These are phyloP conservation scores for Bovichtus variegatus DNA, from an alignment of 2,797 vertebrate species.

Conservation along the genomic window DNA sequence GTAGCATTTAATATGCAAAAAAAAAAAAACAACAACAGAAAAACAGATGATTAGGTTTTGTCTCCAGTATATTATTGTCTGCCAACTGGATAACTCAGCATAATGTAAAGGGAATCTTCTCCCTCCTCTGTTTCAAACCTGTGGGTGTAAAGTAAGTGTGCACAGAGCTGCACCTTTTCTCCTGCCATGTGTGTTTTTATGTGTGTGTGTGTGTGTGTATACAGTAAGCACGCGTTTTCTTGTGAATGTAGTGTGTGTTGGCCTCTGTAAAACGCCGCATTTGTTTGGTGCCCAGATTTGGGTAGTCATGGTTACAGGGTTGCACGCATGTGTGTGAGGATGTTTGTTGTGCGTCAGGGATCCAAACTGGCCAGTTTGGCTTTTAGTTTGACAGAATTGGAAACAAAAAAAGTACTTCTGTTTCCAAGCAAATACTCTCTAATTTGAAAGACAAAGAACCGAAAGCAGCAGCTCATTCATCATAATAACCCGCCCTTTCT, in stretches of 20 bases:
- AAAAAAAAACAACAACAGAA: neutral
- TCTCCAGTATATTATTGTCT: conserved; percentile 1
- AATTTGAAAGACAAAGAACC: conserved; percentile 44
- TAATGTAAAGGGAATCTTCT: conserved; percentile 26
- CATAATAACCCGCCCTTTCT: conserved; percentile 10
- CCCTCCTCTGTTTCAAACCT: conserved; percentile 33
- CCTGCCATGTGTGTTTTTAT: conserved; percentile 29
- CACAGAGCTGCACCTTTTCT: conserved; percentile 46
- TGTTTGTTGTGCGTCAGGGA: conserved; percentile 35
- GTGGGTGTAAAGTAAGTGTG: conserved; percentile 51
- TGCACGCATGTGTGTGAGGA: conserved; percentile 13
- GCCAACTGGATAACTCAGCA: neutral
- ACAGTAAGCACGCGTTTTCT: conserved; percentile 5
- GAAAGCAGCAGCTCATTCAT: conserved; percentile 54
- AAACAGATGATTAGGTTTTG: neutral
- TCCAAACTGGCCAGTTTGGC: conserved; percentile 25
- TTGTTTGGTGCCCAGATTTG: conserved; percentile 70
- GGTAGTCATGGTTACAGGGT: conserved; percentile 67
- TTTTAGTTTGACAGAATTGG: conserved; percentile 15
- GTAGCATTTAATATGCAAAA: neutral
- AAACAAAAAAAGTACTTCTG: conserved; percentile 24
- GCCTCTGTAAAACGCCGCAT: conserved; percentile 32
- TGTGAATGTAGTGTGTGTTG: conserved; percentile 20
- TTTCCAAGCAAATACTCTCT: conserved; percentile 37
- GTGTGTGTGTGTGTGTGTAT: conserved; percentile 14